Conservation (phyloP, 2,888 invertebrate genomes). For the Priocnemis perturbator region DNA sequence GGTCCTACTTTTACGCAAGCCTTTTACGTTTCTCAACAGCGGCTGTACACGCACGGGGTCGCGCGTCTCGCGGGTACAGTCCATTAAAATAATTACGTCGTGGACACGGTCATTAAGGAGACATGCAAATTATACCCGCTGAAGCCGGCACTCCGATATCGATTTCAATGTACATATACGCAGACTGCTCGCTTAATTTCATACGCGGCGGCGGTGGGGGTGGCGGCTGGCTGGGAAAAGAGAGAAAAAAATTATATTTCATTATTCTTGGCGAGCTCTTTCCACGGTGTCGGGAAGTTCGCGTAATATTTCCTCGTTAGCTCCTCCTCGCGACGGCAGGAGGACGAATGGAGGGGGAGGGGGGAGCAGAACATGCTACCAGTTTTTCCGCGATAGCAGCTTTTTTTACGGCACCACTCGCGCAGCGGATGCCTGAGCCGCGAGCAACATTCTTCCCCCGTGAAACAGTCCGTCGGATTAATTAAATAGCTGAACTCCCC, state of each 20-base stretch:
- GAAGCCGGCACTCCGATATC: no score
- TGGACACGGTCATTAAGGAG: no score
- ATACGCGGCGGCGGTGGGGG: no score
- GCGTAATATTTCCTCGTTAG: slow-evolving; percentile 10
- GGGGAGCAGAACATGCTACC: neutral
- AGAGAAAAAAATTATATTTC: neutral
- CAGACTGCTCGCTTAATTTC: no score
- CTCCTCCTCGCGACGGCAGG: neutral
- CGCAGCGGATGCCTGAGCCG: neutral
- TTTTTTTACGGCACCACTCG: neutral
- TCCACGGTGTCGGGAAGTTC: neutral
- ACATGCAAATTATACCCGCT: no score
- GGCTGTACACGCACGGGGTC: no score
- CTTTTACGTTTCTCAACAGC: no score
- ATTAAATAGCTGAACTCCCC: slow-evolving; percentile 2
- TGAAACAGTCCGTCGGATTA: slow-evolving; percentile 12
- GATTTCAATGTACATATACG: no score
- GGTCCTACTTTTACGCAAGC: no score
- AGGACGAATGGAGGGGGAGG: neutral
- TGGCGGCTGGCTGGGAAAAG: neutral
- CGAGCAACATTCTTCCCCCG: slow-evolving; percentile 12
- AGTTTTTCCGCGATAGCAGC: slow-evolving; percentile 5
- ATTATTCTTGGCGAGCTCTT: slow-evolving; percentile 1
- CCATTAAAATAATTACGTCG: no score
- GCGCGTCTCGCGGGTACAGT: no score